phyloP scores from a whole-genome alignment of 2,888 invertebrate genomes.

The Liodrosophila aerea region DNA sequence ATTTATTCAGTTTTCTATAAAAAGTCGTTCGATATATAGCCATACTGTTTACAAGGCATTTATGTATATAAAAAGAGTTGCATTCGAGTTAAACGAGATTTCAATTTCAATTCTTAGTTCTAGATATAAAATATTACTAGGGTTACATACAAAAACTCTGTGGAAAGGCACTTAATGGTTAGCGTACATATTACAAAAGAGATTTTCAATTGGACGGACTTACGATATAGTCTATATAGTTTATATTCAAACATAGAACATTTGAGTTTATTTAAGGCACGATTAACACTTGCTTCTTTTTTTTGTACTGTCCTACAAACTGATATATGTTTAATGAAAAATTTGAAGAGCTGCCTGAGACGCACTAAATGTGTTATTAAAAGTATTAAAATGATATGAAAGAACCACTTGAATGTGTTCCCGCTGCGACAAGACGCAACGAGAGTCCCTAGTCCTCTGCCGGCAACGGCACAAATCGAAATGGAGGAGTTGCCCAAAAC shows the following conservation, averaged over 20 bases:
- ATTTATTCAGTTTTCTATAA: neutral
- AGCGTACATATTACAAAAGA: conserved; percentile 42
- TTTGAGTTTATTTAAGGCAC: conserved; percentile 52
- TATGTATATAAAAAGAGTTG: conserved; percentile 23
- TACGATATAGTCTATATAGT: conserved; percentile 46
- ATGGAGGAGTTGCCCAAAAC: conserved; percentile 74
- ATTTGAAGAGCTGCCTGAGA: neutral
- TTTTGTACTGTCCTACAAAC: conserved; percentile 66
- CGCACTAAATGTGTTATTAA: neutral
- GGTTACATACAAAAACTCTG: conserved; percentile 22
- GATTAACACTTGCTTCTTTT: conserved; percentile 33
- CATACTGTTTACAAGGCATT: conserved; percentile 8
- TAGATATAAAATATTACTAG: conserved; percentile 25
- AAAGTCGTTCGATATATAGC: too few species aligned
- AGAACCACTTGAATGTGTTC: conserved; percentile 49
- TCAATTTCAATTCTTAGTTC: conserved; percentile 18
- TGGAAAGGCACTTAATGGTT: conserved; percentile 57
- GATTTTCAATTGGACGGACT: conserved; percentile 56
- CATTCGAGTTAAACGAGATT: conserved; percentile 16
- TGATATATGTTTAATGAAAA: conserved; percentile 29
- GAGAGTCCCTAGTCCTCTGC: conserved; percentile 31
- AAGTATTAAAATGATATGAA: conserved; percentile 7
- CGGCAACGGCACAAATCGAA: conserved; percentile 52
- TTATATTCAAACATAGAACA: conserved; percentile 38
- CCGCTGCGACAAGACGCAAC: conserved; percentile 37